Percentiles rank a stretch among this genome's conserved stretches.
Conservation (phyloP, 2,888 invertebrate species). For the Diogma glabrata region DNA sequence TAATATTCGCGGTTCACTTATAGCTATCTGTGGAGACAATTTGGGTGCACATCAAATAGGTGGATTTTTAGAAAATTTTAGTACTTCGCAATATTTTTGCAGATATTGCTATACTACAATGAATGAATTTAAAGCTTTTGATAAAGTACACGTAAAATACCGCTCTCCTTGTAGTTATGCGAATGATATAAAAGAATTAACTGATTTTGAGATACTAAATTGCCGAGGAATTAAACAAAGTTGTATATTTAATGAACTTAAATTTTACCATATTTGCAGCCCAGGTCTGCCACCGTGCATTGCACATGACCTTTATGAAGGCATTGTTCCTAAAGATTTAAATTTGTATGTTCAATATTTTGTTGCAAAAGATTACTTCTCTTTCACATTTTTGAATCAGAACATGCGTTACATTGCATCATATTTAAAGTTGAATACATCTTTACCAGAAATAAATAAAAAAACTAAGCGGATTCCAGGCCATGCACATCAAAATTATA, state of each 20-base stretch:
- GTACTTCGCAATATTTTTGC: conserved; percentile 3
- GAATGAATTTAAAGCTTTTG: neutral
- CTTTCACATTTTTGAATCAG: neutral
- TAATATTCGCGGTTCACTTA: too few relatives aligned
- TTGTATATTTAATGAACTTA: too few relatives aligned
- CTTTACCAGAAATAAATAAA: neutral
- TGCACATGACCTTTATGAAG: neutral
- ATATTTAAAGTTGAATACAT: neutral
- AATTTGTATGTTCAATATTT: neutral
- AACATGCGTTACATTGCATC: neutral
- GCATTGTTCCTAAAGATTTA: neutral
- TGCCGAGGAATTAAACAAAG: too few relatives aligned
- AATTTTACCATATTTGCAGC: neutral
- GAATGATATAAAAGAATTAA: conserved; percentile 2
- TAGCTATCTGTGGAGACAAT: too few relatives aligned
- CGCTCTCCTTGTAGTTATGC: neutral
- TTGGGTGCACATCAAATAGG: conserved; percentile 3
- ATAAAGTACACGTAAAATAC: neutral
- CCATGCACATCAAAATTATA: neutral
- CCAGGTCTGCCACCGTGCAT: neutral
- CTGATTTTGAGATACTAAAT: neutral
- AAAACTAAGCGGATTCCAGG: neutral
- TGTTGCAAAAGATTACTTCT: neutral
- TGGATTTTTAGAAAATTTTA: conserved; percentile 4
- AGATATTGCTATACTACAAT: too few relatives aligned